These are phyloP conservation scores for Antitype chi DNA, from an alignment of 2,888 invertebrate species.

Conservation along the genomic window DNA sequence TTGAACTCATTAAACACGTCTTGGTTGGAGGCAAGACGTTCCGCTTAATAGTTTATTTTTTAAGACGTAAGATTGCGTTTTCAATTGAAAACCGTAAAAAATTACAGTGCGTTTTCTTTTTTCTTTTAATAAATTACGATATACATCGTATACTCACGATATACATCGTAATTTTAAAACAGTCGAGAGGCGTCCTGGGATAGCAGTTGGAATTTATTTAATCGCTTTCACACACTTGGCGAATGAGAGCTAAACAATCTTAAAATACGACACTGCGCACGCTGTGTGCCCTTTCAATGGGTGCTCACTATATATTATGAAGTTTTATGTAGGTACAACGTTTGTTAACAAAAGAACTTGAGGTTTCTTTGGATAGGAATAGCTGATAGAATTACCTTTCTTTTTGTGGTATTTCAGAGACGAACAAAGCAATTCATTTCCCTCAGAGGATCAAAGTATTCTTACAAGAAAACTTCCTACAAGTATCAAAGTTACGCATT, in stretches of 20 bases:
- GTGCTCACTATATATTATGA: background rate
- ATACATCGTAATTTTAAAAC: background rate
- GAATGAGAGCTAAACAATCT: no score
- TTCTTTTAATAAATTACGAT: background rate
- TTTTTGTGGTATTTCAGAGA: background rate
- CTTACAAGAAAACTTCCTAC: constrained; percentile 7
- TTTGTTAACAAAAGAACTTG: background rate
- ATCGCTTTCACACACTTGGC: no score
- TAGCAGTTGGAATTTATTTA: no score
- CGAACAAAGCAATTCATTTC: background rate
- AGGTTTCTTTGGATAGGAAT: background rate
- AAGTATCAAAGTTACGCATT: constrained; percentile 2
- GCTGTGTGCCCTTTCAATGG: no score
- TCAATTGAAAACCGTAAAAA: no score
- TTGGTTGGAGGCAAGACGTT: background rate
- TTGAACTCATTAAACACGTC: background rate
- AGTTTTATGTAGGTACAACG: background rate
- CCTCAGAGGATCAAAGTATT: background rate
- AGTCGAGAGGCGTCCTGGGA: no score
- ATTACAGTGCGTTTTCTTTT: background rate
- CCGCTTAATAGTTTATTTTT: background rate
- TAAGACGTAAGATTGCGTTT: background rate
- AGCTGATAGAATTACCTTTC: background rate
- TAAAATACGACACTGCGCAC: no score
- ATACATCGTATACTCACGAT: background rate